Conservation (phyloP, 1,140 invertebrate species). For the Ephestia elutella region DNA sequence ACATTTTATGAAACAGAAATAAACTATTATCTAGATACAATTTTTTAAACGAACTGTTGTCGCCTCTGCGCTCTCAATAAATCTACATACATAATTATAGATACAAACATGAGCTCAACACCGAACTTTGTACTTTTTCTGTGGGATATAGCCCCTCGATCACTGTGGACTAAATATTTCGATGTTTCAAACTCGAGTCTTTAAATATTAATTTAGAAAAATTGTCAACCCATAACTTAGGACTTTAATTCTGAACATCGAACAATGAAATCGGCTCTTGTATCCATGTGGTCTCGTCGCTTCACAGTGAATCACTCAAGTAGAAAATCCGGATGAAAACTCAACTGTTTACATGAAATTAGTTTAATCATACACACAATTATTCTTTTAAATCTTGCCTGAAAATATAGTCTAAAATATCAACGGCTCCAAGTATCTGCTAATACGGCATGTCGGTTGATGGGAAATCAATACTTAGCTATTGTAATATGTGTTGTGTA, state of each 20-base stretch:
- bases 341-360: slow-evolving; percentile 22
- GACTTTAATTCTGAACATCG: slow-evolving; percentile 39
- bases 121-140: slow-evolving; percentile 72
- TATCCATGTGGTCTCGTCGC: slow-evolving; percentile 70
- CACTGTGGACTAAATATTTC: slow-evolving; percentile 71
- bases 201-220: slow-evolving; percentile 66
- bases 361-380: slow-evolving; percentile 23
- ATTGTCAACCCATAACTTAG: slow-evolving; percentile 69
- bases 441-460: slow-evolving; percentile 69
- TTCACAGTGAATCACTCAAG: slow-evolving; percentile 64
- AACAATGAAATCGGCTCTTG: slow-evolving; percentile 45
- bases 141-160: slow-evolving; percentile 58
- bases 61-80: slow-evolving; percentile 61
- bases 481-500: slow-evolving; percentile 72
- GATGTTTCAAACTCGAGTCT: slow-evolving; percentile 69
- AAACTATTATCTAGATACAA: slow-evolving; percentile 64
- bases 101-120: slow-evolving; percentile 69
- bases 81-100: slow-evolving; percentile 64
- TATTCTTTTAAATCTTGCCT: slow-evolving; percentile 35
- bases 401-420: slow-evolving; percentile 53
- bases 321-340: slow-evolving; percentile 65
- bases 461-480: slow-evolving; percentile 70
- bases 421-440: slow-evolving; percentile 68
- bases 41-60: slow-evolving; percentile 55
- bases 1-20: slow-evolving; percentile 62